Evolutionary conservation across 2,113 vertebrate species (phyloP), one percentile per base, ranked within the genome.

Genomic region (Callospermophilus lateralis): DNA sequence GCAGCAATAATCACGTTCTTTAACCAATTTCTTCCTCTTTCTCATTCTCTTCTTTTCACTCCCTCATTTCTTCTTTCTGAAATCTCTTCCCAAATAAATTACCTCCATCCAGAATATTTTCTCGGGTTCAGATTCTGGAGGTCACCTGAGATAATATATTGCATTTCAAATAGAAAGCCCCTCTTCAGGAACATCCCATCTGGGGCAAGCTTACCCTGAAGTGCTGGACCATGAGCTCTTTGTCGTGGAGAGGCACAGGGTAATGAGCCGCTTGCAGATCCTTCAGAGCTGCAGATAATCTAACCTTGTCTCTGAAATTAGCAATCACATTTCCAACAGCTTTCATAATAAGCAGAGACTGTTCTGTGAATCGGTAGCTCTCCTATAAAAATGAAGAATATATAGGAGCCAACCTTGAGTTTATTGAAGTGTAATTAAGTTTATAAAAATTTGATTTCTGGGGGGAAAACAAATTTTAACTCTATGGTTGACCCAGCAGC

Each of bases 331-430:
- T 98, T 92, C 99, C 98, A 96, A 99, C 87, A 89, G 99, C 98
- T 96, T 96, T 98, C 93, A 99, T 93, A 89, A 99, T 99, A n/a
- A 42, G 84, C 28, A 94, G 70, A 34, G 99, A 98, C 95, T 99
- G 99, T 84, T 99, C 98, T 90, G 89, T 98, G 97, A 99, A 99
- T 28, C 98, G 97, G 90, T 85, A 96, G 97, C 99, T 99, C 90
- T 99, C 99, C 99, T 99, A 95, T 30, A 89, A 90, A 94, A 51
- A 96, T 9, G 94, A 58, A 68, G 2, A 10, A 96, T 28, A 53
- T 9, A 95, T 13, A 65, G 0, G 3, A 80, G 7, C 0, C 9
- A 86, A 45, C 6, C 4, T 51, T 55, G 68, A 26, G 15, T 12
- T 72, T 67, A 28, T 48, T 94, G 39, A 65, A 17, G 73, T 51